phyloP scores from a whole-genome alignment of 2,888 invertebrate genomes.

The Cartodere bifasciata region DNA sequence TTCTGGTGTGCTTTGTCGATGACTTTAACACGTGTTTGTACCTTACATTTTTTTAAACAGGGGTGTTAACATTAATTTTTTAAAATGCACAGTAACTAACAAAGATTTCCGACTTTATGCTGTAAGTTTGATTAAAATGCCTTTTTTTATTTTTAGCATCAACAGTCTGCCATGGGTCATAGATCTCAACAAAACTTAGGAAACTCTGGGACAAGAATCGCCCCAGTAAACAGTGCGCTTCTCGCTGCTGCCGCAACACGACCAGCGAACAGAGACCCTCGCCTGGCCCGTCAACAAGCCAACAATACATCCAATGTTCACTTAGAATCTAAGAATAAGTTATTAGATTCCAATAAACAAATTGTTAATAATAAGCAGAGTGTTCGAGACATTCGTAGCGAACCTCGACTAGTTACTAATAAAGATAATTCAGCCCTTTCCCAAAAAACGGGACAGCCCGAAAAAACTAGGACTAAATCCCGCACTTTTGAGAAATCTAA shows the following conservation, averaged over 20 bases:
- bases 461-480: conserved; percentile 20
- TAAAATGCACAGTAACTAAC: no score
- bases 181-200: no score
- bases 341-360: conserved; percentile 32
- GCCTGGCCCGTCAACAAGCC: conserved; percentile 27
- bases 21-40: no score
- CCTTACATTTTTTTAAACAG: no score
- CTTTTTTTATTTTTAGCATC: no score
- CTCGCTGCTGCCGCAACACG: conserved; percentile 22
- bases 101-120: no score
- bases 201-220: conserved; percentile 36
- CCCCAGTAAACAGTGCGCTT: conserved; percentile 37
- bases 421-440: conserved; percentile 27
- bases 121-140: no score
- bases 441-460: conserved; percentile 20
- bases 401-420: conserved; percentile 33
- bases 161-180: no score
- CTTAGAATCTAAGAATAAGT: conserved; percentile 28
- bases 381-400: conserved; percentile 31
- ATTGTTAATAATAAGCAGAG: conserved; percentile 33
- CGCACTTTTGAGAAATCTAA: conserved; percentile 23
- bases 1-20: no score
- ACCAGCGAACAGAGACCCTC: conserved; percentile 31
- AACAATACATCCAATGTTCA: conserved; percentile 22
- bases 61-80: no score